Percentiles rank a stretch among this genome's conserved stretches.
phyloP scores from a whole-genome alignment of 1,140 invertebrate species.

The Manduca sexta region DNA sequence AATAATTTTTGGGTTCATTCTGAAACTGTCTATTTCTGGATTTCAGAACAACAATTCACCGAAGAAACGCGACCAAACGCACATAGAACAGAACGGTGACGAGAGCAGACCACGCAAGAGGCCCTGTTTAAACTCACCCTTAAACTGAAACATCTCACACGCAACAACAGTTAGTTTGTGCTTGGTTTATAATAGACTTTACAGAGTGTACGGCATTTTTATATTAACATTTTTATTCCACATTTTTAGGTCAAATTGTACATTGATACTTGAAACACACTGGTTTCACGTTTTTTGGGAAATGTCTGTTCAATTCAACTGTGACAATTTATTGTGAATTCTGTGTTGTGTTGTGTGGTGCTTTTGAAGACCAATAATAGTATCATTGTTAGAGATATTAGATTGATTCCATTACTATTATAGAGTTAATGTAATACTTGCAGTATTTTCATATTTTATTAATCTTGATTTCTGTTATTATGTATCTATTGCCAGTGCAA shows the following conservation, averaged over 20 bases:
- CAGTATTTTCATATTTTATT: too few relatives aligned
- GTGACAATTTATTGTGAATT: too few relatives aligned
- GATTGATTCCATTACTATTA: too few relatives aligned
- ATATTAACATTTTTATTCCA: constrained; percentile 48
- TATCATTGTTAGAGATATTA: too few relatives aligned
- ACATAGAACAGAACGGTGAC: constrained; percentile 64
- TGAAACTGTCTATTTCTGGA: too few relatives aligned
- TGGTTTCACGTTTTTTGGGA: constrained; percentile 39
- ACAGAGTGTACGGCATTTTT: constrained; percentile 50
- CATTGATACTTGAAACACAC: constrained; percentile 34
- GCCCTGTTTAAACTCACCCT: constrained; percentile 62
- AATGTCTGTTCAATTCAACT: not conserved
- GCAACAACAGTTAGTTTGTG: constrained; percentile 37
- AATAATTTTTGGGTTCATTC: too few relatives aligned
- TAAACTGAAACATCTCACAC: constrained; percentile 42
- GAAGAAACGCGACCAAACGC: constrained; percentile 71
- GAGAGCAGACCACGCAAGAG: constrained; percentile 62
- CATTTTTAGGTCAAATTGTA: constrained; percentile 42
- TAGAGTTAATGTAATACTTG: too few relatives aligned
- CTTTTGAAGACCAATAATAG: too few relatives aligned
- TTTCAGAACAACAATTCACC: constrained; percentile 70
- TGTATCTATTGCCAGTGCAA: too few relatives aligned
- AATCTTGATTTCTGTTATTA: too few relatives aligned
- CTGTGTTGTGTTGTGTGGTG: too few relatives aligned
- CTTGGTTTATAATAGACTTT: constrained; percentile 58